Conservation (phyloP, 30 jellyfish, hydroid and myxozoan genomes). For the Nemopilema nomurai region DNA sequence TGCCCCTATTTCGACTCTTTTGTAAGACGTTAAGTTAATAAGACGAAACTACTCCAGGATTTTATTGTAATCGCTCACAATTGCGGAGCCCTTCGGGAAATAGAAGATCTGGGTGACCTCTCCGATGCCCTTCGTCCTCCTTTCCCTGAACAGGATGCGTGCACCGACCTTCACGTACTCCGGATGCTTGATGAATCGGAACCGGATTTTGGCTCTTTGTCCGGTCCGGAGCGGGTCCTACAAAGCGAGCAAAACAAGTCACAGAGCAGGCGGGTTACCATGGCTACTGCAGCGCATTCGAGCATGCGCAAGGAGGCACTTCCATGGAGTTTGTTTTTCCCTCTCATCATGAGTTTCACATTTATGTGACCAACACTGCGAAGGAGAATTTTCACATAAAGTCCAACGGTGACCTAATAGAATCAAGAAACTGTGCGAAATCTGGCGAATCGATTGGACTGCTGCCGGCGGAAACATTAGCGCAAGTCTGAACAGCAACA, state of each 20-base stretch:
- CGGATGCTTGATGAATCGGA: constrained; percentile 87
- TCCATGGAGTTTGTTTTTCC: too few relatives aligned
- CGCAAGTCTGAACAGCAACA: background rate
- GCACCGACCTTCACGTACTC: constrained; percentile 93
- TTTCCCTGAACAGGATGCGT: constrained; percentile 85
- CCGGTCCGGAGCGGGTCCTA: constrained; percentile 93
- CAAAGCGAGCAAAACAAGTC: background rate
- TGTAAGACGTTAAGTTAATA: background rate
- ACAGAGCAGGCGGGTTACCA: background rate
- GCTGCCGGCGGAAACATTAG: background rate
- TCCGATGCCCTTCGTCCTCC: constrained; percentile 96
- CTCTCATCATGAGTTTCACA: too few relatives aligned
- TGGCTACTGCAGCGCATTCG: background rate
- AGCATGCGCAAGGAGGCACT: too few relatives aligned
- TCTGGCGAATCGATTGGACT: too few relatives aligned
- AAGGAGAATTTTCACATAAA: too few relatives aligned
- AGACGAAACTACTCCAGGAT: background rate
- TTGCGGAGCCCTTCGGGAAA: constrained; percentile 26
- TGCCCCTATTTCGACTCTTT: background rate
- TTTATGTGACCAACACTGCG: too few relatives aligned
- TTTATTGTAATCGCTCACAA: constrained; percentile 27
- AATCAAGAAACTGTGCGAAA: too few relatives aligned
- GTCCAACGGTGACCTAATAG: too few relatives aligned
- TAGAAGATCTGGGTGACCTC: constrained; percentile 83
- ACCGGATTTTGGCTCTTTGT: constrained; percentile 86